phyloP scores from a whole-genome alignment of 2,797 vertebrate species.

The Lycodopsis pacificus region DNA sequence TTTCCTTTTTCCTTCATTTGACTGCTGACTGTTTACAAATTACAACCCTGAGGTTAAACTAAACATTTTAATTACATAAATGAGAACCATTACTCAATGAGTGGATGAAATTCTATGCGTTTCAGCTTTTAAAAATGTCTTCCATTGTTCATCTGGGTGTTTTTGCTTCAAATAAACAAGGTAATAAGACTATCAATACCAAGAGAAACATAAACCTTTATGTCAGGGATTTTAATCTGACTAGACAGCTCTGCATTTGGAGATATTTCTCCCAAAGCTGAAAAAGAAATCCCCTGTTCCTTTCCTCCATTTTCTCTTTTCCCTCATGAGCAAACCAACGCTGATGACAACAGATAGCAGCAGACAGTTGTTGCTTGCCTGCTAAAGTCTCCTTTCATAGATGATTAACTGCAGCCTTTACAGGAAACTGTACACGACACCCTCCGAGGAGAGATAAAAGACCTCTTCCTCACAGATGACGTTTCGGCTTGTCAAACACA shows the following conservation, averaged over 20 bases:
- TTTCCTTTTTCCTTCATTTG: neutral
- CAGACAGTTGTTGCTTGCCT: slow-evolving; percentile 2
- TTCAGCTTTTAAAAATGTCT: slow-evolving; percentile 11
- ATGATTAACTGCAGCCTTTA: slow-evolving; percentile 42
- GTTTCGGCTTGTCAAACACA: slow-evolving; percentile 48
- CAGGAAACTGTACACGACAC: slow-evolving; percentile 39
- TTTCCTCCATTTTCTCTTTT: slow-evolving; percentile 12
- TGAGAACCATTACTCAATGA: slow-evolving; percentile 6
- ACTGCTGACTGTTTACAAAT: neutral
- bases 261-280: slow-evolving; percentile 23
- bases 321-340: neutral
- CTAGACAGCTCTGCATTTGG: neutral
- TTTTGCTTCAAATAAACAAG: slow-evolving; percentile 8
- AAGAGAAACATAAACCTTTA: slow-evolving; percentile 10
- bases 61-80: slow-evolving; percentile 3
- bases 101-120: neutral
- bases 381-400: slow-evolving; percentile 34
- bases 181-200: neutral
- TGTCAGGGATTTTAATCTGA: slow-evolving; percentile 1
- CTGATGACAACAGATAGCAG: slow-evolving; percentile 12
- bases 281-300: neutral
- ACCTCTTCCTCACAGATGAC: slow-evolving; percentile 29
- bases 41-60: neutral
- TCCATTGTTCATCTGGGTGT: neutral
- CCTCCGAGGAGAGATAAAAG: slow-evolving; percentile 10